phyloP scores from a whole-genome alignment of 2,888 invertebrate genomes.

The Calliphora vomitoria region DNA sequence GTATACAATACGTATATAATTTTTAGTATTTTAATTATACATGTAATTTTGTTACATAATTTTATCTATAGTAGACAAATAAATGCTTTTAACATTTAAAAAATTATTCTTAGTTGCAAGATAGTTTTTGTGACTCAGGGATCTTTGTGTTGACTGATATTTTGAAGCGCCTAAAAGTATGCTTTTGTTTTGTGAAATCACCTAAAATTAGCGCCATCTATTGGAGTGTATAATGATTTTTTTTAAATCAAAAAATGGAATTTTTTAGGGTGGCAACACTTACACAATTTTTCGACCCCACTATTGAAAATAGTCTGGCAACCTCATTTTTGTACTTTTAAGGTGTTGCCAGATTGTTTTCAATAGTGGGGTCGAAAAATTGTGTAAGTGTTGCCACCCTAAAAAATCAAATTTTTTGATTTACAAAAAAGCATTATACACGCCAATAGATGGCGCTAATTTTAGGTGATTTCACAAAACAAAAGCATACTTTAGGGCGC shows the following conservation, averaged over 20 bases:
- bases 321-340: no score
- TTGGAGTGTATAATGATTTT: not conserved
- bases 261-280: slow-evolving; percentile 3
- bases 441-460: slow-evolving; percentile 15
- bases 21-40: no score
- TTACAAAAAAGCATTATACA: not conserved
- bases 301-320: slow-evolving; percentile 13
- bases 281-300: not conserved
- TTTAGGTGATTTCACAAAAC: no score
- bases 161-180: not conserved
- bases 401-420: not conserved
- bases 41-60: not conserved
- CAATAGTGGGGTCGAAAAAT: not conserved
- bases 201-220: not conserved
- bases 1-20: not conserved
- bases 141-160: not conserved
- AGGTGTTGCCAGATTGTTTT: slow-evolving; percentile 12
- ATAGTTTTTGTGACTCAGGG: no score
- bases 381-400: not conserved
- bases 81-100: no score
- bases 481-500: slow-evolving; percentile 21
- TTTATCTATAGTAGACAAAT: not conserved
- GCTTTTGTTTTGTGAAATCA: not conserved
- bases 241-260: not conserved
- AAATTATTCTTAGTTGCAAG: no score